Base-by-base conservation (phyloP, 2,113 vertebrate species). In the Nothoprocta perdicaria region DNA sequence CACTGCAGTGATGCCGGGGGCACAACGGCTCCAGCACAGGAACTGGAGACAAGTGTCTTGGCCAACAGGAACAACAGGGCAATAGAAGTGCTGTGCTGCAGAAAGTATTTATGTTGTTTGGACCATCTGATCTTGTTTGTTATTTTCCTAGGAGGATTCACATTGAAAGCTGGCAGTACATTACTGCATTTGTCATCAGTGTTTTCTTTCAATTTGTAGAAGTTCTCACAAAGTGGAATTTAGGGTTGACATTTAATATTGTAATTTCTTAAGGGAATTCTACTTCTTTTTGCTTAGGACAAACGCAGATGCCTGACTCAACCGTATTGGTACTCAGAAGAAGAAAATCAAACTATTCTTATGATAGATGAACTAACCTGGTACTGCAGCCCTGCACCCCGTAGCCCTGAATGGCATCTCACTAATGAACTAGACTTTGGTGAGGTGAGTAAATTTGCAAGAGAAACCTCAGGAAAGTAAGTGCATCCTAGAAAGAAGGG, bases 201-300 rank as follows among this genome's bases (percentile, higher is more conserved):
- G 62, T 83, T 94, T 93, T 94, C 72, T 92, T 93, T 52, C 80
- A 94, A 91, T 95, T 83, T 83, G 82, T 61, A 83, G 69, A 86
- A 83, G 89, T 89, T 94, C 65, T 93, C 52, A 91, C 76, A 27
- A 92, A 92, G 72, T 78, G 40, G 76, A 87, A 72, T 88, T 95
- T 41, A 77, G 33, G 33, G 48, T 78, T 94, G 89, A 86, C 57
- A 80, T 85, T 85, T 95, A 58, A 46, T 55, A 72, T 40, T 43
- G 31, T 77, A 67, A 90, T 92, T 93, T 86, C 93, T 93, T 86
- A 14, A 23, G 93, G 81, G 92, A 92, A 69, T 94, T 86, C 41
- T 73, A 14, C 29, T 69, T 2, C 13, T 77, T 62, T 0, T 2
- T 79, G 77, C 74, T 26, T 67, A 66, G 62, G 71, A 89, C 57